A percentile compares a stretch with the other conserved stretches of the same genome.
Evolutionary conservation across 1,140 invertebrate genomes (phyloP).

Genomic region (Teleogryllus occipitalis): DNA sequence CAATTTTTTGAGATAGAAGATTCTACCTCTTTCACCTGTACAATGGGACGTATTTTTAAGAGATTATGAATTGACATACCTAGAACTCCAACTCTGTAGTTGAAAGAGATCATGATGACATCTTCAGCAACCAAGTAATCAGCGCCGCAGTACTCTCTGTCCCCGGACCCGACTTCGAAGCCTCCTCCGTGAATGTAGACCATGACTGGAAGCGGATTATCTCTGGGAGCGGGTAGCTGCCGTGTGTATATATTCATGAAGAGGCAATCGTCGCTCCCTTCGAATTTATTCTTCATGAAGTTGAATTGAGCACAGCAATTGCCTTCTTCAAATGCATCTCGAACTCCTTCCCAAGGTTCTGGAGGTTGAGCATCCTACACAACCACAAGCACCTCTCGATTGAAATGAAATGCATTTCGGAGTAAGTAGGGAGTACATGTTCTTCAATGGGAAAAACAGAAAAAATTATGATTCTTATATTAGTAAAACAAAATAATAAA

Average conservation of each 20-base stretch:
- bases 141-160: slow-evolving; percentile 50
- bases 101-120: slow-evolving; percentile 59
- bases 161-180: slow-evolving; percentile 54
- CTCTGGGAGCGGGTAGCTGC: background rate
- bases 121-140: slow-evolving; percentile 55
- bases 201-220: slow-evolving; percentile 50
- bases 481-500: no score
- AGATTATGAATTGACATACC: slow-evolving; percentile 31
- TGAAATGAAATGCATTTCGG: no score
- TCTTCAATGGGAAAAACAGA: no score
- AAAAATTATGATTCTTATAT: no score
- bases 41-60: no score
- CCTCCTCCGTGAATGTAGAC: slow-evolving; percentile 70
- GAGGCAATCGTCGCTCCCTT: slow-evolving; percentile 7
- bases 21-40: no score
- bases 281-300: background rate
- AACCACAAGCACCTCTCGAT: background rate
- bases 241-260: slow-evolving; percentile 5
- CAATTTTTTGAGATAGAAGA: no score
- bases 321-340: slow-evolving; percentile 7
- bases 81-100: slow-evolving; percentile 59
- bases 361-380: slow-evolving; percentile 15
- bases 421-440: no score
- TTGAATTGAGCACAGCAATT: background rate
- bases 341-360: slow-evolving; percentile 13